Evolutionary conservation across 2,797 vertebrate genomes (phyloP).

Genomic region (Psittacula echo): DNA sequence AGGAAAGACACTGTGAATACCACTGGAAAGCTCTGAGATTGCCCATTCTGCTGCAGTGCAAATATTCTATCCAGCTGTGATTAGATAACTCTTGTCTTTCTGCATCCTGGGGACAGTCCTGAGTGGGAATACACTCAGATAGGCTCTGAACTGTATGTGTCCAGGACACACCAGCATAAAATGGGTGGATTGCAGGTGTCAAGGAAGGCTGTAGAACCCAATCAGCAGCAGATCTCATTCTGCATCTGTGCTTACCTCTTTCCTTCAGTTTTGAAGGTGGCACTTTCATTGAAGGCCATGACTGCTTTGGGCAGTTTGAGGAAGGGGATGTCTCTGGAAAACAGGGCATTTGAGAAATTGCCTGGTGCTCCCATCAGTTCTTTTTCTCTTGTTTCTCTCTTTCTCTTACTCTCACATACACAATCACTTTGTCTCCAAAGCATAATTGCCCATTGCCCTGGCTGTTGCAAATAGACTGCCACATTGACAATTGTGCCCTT

Average conservation of each 20-base stretch:
- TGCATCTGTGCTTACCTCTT: neutral
- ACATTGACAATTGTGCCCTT: neutral
- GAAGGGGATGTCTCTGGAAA: neutral
- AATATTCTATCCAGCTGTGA: neutral
- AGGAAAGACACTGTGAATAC: constrained; percentile 30
- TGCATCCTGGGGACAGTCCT: neutral
- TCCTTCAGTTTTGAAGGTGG: neutral
- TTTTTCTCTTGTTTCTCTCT: neutral
- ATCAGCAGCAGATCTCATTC: neutral
- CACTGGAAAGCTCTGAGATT: constrained; percentile 11
- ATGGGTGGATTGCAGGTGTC: neutral
- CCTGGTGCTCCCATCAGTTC: neutral
- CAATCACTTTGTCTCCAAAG: neutral
- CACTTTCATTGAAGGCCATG: neutral
- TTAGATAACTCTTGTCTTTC: neutral
- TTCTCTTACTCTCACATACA: neutral
- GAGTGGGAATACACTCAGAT: neutral
- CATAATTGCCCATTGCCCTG: neutral
- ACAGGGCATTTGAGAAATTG: neutral
- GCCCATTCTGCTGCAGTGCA: neutral
- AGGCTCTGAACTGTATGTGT: neutral
- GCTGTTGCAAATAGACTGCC: neutral
- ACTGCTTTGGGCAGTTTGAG: neutral
- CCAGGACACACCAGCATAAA: neutral
- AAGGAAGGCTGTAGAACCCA: neutral